phyloP scores from a whole-genome alignment of 1,140 invertebrate species.

The Gonioctena quinquepunctata region DNA sequence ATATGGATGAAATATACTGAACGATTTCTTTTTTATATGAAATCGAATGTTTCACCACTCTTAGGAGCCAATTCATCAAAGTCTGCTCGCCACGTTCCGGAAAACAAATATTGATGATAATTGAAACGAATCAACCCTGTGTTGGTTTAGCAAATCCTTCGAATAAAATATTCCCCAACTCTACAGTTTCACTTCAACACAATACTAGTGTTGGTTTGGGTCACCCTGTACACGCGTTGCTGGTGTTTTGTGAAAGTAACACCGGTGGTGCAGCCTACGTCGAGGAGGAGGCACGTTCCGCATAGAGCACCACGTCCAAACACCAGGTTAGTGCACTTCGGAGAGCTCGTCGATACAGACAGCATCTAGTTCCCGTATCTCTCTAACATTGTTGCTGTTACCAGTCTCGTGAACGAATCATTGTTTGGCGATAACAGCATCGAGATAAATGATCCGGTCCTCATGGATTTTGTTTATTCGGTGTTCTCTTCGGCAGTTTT shows the following conservation, averaged over 20 bases:
- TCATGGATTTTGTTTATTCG: not conserved
- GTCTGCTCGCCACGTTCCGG: too few species aligned
- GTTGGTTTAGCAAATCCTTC: too few species aligned
- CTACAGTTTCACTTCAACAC: too few species aligned
- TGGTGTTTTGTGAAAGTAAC: constrained; percentile 10
- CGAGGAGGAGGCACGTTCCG: constrained; percentile 1
- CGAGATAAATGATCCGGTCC: not conserved
- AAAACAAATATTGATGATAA: too few species aligned
- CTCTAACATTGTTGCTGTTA: not conserved
- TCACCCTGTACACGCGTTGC: not conserved
- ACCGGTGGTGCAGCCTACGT: not conserved
- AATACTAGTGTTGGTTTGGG: not conserved
- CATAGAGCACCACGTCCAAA: not conserved
- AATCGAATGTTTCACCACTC: too few species aligned
- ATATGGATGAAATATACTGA: too few species aligned
- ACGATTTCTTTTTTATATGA: too few species aligned
- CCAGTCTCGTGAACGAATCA: not conserved
- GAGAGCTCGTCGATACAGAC: not conserved
- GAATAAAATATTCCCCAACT: too few species aligned
- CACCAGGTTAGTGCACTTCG: constrained; percentile 33
- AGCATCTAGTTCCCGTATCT: not conserved
- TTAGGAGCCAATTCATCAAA: too few species aligned
- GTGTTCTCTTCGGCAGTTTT: not conserved
- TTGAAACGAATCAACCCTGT: too few species aligned
- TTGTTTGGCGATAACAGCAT: not conserved